Conservation (phyloP, 2,888 invertebrate genomes). For the Azorinus chamasolen region DNA sequence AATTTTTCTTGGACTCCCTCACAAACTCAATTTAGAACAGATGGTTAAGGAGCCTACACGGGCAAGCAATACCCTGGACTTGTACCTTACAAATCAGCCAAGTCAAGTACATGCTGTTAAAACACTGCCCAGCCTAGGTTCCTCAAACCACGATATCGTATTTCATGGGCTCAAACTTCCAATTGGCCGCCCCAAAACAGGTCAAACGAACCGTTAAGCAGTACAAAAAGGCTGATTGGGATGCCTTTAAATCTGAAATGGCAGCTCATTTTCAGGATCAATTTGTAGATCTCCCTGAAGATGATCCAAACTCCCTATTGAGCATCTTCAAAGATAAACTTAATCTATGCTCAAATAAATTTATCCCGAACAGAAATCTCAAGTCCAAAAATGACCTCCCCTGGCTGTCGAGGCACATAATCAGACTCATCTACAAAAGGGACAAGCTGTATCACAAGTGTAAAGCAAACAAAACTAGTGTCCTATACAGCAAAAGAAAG, state of each 20-base stretch:
- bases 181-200: constrained; percentile 2
- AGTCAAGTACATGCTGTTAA: constrained; percentile 2
- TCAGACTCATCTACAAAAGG: too few relatives aligned
- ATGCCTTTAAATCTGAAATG: too few relatives aligned
- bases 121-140: too few relatives aligned
- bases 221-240: too few relatives aligned
- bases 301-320: constrained; percentile 12
- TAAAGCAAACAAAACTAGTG: too few relatives aligned
- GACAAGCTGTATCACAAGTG: too few relatives aligned
- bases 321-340: constrained; percentile 12
- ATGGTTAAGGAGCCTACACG: constrained; percentile 19
- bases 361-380: constrained; percentile 4
- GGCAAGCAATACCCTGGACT: constrained; percentile 17
- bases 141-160: too few relatives aligned
- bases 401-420: too few relatives aligned
- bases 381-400: constrained; percentile 4
- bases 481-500: neutral
- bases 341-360: neutral
- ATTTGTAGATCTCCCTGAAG: neutral
- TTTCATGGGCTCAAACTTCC: constrained; percentile 9
- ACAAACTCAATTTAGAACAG: constrained; percentile 5
- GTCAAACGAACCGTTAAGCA: too few relatives aligned
- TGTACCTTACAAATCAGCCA: constrained; percentile 30
- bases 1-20: too few relatives aligned
- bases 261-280: too few relatives aligned